phyloP scores from a whole-genome alignment of 2,888 invertebrate genomes.

The Dolichopus griseipennis region DNA sequence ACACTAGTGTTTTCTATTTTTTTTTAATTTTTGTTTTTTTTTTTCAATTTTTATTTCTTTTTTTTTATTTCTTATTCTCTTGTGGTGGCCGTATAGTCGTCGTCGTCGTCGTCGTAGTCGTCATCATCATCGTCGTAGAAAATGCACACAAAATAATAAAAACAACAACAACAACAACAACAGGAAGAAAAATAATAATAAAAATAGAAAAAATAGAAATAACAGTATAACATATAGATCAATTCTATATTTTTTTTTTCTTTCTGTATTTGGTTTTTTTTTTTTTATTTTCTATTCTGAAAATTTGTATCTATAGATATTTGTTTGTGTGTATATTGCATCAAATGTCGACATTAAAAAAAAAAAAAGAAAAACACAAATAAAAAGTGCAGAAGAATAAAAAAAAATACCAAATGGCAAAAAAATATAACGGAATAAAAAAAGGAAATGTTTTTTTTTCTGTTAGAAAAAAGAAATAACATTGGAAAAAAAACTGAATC shows the following conservation, averaged over 20 bases:
- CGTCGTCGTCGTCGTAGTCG: not conserved
- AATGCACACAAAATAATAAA: not conserved
- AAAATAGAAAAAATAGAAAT: not conserved
- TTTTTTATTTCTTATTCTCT: not conserved
- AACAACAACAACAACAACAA: not conserved
- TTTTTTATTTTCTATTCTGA: no score
- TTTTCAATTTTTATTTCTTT: not conserved
- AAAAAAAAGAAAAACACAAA: not conserved
- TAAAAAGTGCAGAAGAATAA: not conserved
- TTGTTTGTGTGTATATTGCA: not conserved
- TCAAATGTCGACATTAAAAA: not conserved
- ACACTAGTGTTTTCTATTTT: not conserved
- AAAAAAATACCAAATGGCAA: not conserved
- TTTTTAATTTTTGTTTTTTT: not conserved
- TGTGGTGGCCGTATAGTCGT: constrained; percentile 6
- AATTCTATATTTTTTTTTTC: not conserved
- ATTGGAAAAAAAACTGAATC: no score
- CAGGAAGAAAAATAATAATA: not conserved
- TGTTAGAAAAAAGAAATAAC: no score
- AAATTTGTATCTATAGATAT: not conserved
- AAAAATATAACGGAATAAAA: not conserved
- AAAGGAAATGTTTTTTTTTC: not conserved
- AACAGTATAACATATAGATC: not conserved
- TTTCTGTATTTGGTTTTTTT: no score
- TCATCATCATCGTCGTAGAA: not conserved